Conservation (phyloP, 2,113 vertebrate genomes). For the Orycteropus afer region DNA sequence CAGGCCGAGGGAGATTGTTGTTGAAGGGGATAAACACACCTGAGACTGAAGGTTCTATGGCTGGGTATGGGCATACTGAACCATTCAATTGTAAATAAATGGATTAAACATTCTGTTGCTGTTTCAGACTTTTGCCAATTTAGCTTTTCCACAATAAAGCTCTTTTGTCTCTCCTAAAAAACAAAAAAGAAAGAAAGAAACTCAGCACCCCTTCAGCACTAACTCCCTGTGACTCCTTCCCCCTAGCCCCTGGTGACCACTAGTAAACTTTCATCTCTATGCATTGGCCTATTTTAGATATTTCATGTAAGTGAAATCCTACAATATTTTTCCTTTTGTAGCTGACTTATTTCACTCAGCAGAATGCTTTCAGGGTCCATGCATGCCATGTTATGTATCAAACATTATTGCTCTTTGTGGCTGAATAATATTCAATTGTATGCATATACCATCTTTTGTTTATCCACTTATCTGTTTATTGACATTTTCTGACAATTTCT, state of each 20-base stretch:
- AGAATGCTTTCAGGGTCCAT: neutral
- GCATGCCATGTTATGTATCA: too few species aligned
- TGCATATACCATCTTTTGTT: neutral
- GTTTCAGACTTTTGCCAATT: neutral
- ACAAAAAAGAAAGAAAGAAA: neutral
- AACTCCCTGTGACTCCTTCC: neutral
- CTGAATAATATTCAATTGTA: neutral
- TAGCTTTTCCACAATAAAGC: conserved; percentile 64
- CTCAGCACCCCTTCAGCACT: neutral
- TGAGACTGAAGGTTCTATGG: neutral
- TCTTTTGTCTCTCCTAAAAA: neutral
- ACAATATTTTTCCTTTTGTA: neutral
- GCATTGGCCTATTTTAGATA: neutral
- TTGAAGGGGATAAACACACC: neutral
- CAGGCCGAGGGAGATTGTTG: neutral
- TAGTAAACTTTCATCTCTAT: neutral
- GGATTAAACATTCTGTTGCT: neutral
- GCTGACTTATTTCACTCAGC: neutral
- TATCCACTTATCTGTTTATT: neutral
- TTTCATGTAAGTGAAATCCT: too few species aligned
- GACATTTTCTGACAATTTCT: neutral
- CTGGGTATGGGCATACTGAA: neutral
- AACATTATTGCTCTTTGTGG: neutral
- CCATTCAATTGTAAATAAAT: neutral
- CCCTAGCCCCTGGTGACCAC: neutral